phyloP scores from a whole-genome alignment of 2,888 invertebrate genomes.

The Cetonia aurata region DNA sequence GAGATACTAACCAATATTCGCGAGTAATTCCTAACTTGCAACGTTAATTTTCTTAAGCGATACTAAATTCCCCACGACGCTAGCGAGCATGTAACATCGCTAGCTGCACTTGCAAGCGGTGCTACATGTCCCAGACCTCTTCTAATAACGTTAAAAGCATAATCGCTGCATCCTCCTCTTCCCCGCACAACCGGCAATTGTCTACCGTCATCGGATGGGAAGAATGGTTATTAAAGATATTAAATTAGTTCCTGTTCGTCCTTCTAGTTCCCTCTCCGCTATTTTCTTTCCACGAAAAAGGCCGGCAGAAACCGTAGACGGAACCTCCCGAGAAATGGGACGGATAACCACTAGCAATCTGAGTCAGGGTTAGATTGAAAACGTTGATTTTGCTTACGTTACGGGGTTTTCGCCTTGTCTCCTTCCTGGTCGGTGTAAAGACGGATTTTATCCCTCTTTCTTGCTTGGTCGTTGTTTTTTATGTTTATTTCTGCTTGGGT shows the following conservation, averaged over 20 bases:
- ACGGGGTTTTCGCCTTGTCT: neutral
- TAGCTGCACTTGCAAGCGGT: neutral
- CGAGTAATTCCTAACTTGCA: constrained; percentile 14
- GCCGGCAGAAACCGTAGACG: constrained; percentile 14
- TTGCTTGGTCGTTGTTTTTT: no score
- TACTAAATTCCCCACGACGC: constrained; percentile 34
- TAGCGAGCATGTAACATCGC: constrained; percentile 11
- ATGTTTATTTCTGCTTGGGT: no score
- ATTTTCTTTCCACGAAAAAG: neutral
- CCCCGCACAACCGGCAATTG: neutral
- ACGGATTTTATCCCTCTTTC: no score
- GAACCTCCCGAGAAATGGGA: constrained; percentile 13
- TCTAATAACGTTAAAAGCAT: constrained; percentile 37
- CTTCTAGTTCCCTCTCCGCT: neutral
- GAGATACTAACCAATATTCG: constrained; percentile 24
- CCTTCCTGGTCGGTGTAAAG: no score
- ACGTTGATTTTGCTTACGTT: constrained; percentile 26
- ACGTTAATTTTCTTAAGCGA: constrained; percentile 40
- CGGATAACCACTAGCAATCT: constrained; percentile 34
- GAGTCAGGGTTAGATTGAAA: constrained; percentile 27
- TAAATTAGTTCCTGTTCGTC: constrained; percentile 36
- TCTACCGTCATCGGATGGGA: constrained; percentile 16
- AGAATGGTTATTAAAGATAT: constrained; percentile 33
- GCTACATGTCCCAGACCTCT: constrained; percentile 16
- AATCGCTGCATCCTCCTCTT: constrained; percentile 7